A percentile compares a stretch with the other conserved stretches of the same genome.
phyloP scores from a whole-genome alignment of 2,113 vertebrate species.

The Barbus barbus region DNA sequence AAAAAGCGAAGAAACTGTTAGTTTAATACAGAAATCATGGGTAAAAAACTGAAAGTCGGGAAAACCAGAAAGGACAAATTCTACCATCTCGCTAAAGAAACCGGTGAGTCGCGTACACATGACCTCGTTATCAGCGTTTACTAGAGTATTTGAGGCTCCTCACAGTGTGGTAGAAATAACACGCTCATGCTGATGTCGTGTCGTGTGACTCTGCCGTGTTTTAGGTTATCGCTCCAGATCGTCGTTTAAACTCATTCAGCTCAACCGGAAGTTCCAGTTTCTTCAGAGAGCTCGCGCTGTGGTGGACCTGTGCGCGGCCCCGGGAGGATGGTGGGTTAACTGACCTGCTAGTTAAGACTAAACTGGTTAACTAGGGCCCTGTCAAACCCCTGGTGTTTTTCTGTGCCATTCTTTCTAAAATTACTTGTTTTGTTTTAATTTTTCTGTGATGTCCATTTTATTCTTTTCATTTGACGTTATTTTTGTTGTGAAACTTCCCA shows the following conservation, averaged over 20 bases:
- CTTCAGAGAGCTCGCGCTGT: slow-evolving; percentile 88
- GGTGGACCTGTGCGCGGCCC: slow-evolving; percentile 92
- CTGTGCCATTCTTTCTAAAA: too few relatives aligned
- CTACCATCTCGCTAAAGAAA: slow-evolving; percentile 96
- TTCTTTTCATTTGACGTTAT: too few relatives aligned
- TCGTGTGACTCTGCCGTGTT: background rate
- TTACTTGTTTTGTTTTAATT: too few relatives aligned
- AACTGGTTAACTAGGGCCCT: background rate
- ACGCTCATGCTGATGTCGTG: too few relatives aligned
- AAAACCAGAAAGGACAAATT: slow-evolving; percentile 94
- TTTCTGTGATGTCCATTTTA: too few relatives aligned
- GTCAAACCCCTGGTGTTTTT: too few relatives aligned
- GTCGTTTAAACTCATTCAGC: slow-evolving; percentile 96
- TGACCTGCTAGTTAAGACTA: background rate
- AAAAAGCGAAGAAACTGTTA: background rate
- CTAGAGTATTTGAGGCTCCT: too few relatives aligned
- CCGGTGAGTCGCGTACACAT: slow-evolving; percentile 74
- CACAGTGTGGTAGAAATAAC: too few relatives aligned
- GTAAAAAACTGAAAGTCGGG: slow-evolving; percentile 93
- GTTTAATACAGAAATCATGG: slow-evolving; percentile 74
- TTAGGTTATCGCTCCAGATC: slow-evolving; percentile 95
- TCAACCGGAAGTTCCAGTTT: slow-evolving; percentile 96
- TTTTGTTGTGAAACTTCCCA: too few relatives aligned
- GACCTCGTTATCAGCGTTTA: too few relatives aligned
- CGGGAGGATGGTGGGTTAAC: slow-evolving; percentile 88